Base-by-base conservation (phyloP, 2,797 vertebrate genomes). In the Sebastes cheni region DNA sequence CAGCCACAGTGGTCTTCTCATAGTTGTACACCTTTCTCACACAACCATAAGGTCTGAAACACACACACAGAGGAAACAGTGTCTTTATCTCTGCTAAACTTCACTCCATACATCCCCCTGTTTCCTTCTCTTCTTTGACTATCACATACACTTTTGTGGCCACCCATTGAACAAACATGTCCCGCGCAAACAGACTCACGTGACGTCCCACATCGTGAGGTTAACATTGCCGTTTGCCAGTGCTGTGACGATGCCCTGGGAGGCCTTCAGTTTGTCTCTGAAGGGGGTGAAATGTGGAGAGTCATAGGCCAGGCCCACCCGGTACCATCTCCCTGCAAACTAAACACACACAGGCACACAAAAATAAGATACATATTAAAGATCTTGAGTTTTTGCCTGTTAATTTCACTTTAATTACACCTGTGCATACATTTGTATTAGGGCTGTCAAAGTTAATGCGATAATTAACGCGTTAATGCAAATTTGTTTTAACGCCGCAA, bases 241-340 rank as follows among this genome's bases (percentile, higher is more conserved):
- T 0, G 80, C 81, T 4, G 90, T 82, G 75, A 95, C 67, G 10
- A 80, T 23, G 23, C 96, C 96, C 92, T 92, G 89, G 20, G 93
- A 93, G 58, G 89, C 80, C 67, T 85, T 95, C 56, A 96, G 5
- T 75, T 84, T 91, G 88, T 86, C 88, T 84, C 91, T 93, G 82
- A 83, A 91, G 8, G 83, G 90, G 58, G 22, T 42, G 58, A 96
- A 96, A 11, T 39, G 13, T 1, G 86, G 86, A 14, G 95, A 92
- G 67, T 96, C 94, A 10, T 96, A 96, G 67, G 96, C 95, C 80
- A 96, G 71, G 7, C 95, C 96, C 56, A 96, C 88, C 1, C 95
- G 91, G 86, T 94, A 96, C 95, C 96, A 96, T 46, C 54, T 95
- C 5, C 96, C 96, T 93, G 91, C 88, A 88, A 96, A 96, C 96